phyloP scores from a whole-genome alignment of 2,113 vertebrate genomes.

The Poecile atricapillus region DNA sequence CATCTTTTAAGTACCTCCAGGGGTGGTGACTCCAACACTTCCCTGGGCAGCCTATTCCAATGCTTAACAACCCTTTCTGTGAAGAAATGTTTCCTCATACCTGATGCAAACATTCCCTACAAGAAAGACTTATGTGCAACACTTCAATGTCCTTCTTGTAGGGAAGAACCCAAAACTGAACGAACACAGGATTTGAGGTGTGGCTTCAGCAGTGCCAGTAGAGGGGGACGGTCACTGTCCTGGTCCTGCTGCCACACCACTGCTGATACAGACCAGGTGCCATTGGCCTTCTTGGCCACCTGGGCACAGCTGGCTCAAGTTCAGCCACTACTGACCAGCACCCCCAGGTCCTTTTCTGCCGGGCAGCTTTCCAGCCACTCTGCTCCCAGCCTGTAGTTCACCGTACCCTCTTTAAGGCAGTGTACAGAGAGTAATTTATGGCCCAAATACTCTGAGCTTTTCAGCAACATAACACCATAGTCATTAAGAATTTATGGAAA shows the following conservation, averaged over 20 bases:
- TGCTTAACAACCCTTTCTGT: neutral
- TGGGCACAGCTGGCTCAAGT: neutral
- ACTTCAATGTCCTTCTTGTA: neutral
- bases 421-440: neutral
- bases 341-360: neutral
- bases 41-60: neutral
- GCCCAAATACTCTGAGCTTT: neutral
- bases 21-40: neutral
- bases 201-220: neutral
- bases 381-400: neutral
- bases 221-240: neutral
- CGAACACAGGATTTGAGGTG: accelerated
- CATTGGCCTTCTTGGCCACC: neutral
- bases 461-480: neutral
- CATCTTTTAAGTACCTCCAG: neutral
- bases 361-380: neutral
- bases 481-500: neutral
- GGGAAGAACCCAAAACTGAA: neutral
- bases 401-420: neutral
- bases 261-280: neutral
- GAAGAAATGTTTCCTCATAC: neutral
- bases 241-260: neutral
- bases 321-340: neutral
- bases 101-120: neutral
- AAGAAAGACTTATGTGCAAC: neutral